Evolutionary conservation across 2,797 vertebrate species (phyloP).

Genomic region (Falco rusticolus): DNA sequence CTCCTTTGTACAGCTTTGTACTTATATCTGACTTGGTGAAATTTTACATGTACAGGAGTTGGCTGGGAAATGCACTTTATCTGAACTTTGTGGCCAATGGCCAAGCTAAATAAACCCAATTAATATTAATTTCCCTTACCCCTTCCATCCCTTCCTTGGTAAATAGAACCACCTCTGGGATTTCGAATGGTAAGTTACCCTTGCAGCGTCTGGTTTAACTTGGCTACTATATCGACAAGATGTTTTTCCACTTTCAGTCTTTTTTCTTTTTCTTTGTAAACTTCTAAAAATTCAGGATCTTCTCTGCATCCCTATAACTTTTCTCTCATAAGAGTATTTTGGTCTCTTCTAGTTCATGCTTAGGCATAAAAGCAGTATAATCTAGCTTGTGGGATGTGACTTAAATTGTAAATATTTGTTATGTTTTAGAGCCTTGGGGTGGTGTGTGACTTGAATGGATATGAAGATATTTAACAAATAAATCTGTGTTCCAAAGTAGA

Average conservation of each 20-base stretch:
- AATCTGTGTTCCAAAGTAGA: neutral
- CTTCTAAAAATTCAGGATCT: neutral
- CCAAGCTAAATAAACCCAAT: slow-evolving; percentile 80
- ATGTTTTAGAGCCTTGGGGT: neutral
- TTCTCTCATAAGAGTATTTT: neutral
- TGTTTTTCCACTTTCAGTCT: slow-evolving; percentile 34
- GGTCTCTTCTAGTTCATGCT: neutral
- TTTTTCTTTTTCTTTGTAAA: neutral
- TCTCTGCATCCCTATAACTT: neutral
- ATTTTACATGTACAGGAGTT: slow-evolving; percentile 53
- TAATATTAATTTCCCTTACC: slow-evolving; percentile 79
- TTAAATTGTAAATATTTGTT: slow-evolving; percentile 23
- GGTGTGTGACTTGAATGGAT: neutral
- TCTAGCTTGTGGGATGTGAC: slow-evolving; percentile 1
- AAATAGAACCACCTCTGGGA: slow-evolving; percentile 75
- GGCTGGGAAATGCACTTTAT: slow-evolving; percentile 72
- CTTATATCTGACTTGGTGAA: slow-evolving; percentile 60
- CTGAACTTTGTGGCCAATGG: slow-evolving; percentile 74
- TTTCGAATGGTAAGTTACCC: slow-evolving; percentile 61
- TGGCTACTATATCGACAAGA: slow-evolving; percentile 33
- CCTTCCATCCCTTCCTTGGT: slow-evolving; percentile 73
- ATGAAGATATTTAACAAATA: slow-evolving; percentile 25
- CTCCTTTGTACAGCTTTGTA: neutral
- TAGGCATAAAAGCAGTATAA: slow-evolving; percentile 12
- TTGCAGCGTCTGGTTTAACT: slow-evolving; percentile 61